Base-by-base conservation (phyloP, 2,888 invertebrate genomes). In the Gastrophysa polygoni region DNA sequence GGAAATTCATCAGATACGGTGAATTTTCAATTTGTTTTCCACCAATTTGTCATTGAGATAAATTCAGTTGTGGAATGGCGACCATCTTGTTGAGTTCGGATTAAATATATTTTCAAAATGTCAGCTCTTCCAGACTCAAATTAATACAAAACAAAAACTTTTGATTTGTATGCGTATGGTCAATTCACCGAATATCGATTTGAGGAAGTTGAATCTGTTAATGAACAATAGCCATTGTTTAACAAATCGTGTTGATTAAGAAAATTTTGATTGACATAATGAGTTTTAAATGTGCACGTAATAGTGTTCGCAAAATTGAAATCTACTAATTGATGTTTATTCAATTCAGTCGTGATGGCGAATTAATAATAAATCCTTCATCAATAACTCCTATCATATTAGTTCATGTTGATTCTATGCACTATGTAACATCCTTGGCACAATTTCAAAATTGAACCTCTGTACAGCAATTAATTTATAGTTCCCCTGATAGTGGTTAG, bases 381-480 rank as follows among this genome's bases (percentile, higher is more conserved):
- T 14, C 3, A 14, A 14, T n/a, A 48, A 55, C 44, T 49, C 14
- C 38, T 47, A n/a, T 55, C 46, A 59, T 60, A 48, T 21, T 54
- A 48, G 24, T 48, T 48, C 34, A 28, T n/a, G 47, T 59, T 52
- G 34, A 21, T 54, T 59, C 51, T 60, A 47, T 55, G 29, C 29
- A 54, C 32, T 60, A 55, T 56, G 29, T 21, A 29, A 14, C 56
- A 56, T 49, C 61, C 61, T 61, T 61, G 61, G 51, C 61, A 56
- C 47, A 24, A 29, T 29, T 61, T 28, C 24, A 14, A 38, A 38
- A 14, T 38, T 14, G 14, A 24, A n/a, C 2, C 1, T 32, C 1
- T 38, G 38, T 38, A n/a, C n/a, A 10, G 29, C 17, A 44, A n/a
- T 48, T 20, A 11, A 20, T 48, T 48, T n/a, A 48, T n/a, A 48